Percentiles rank a stretch among this genome's conserved stretches.
phyloP scores from a whole-genome alignment of 2,113 vertebrate species.

The Prietella phreatophila region DNA sequence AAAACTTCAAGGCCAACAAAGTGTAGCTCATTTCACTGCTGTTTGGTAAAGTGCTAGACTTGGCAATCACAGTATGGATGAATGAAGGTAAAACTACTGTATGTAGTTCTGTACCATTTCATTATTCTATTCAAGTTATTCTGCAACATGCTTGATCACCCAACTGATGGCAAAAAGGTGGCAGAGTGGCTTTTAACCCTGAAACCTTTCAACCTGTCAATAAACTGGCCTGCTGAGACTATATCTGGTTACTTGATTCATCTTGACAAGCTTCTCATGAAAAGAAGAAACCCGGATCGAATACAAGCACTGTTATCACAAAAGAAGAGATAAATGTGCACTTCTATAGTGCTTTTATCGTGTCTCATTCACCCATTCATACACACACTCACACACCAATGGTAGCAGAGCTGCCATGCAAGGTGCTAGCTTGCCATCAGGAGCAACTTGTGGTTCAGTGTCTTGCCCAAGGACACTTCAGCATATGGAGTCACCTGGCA shows the following conservation, averaged over 20 bases:
- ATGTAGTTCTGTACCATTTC: neutral
- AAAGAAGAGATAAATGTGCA: neutral
- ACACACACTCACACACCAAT: too few relatives aligned
- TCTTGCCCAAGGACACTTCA: too few relatives aligned
- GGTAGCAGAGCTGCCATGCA: too few relatives aligned
- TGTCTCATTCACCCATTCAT: too few relatives aligned
- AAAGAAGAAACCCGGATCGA: neutral
- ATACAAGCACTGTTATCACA: neutral
- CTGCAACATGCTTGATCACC: neutral
- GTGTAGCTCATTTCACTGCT: neutral
- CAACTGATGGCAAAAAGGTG: neutral
- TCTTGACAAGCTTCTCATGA: neutral
- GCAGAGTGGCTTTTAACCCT: neutral
- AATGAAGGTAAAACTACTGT: neutral
- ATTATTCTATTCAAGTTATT: neutral
- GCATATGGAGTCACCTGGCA: too few relatives aligned
- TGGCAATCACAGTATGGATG: neutral
- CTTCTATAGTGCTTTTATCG: too few relatives aligned
- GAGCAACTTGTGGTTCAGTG: too few relatives aligned
- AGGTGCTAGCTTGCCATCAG: too few relatives aligned
- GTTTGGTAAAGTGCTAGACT: neutral
- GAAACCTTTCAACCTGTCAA: neutral
- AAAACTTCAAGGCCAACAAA: neutral
- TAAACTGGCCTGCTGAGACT: neutral
- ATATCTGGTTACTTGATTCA: neutral